These are phyloP conservation scores for Falco biarmicus DNA, from an alignment of 2,797 vertebrate genomes.

Conservation along the genomic window DNA sequence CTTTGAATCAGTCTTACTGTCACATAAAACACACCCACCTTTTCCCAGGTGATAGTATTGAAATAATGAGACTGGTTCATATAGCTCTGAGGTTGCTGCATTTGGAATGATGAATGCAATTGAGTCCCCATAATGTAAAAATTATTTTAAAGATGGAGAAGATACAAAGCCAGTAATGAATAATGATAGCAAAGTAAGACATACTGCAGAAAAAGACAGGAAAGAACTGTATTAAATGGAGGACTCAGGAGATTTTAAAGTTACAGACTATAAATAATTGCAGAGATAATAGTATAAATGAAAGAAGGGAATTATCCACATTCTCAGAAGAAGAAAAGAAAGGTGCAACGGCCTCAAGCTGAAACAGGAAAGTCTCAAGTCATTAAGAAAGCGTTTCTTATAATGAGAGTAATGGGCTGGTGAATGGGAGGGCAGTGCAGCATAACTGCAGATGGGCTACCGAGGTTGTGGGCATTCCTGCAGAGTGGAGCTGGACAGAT, in stretches of 20 bases:
- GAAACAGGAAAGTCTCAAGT: neutral
- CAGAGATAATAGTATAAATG: slow-evolving; percentile 37
- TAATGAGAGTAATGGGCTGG: neutral
- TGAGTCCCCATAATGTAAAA: neutral
- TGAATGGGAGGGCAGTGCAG: neutral
- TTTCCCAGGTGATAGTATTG: neutral
- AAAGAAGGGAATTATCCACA: slow-evolving; percentile 52
- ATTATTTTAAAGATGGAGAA: neutral
- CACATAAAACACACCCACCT: neutral
- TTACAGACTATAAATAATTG: slow-evolving; percentile 58
- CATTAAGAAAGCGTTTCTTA: neutral
- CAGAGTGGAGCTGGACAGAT: neutral
- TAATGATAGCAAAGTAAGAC: neutral
- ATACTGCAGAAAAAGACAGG: neutral
- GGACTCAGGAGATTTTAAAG: neutral
- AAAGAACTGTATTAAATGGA: neutral
- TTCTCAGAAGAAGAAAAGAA: slow-evolving; percentile 37
- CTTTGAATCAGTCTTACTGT: neutral
- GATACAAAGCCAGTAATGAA: neutral
- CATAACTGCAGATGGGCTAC: neutral
- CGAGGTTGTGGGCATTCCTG: neutral
- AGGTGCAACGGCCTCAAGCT: slow-evolving; percentile 45
- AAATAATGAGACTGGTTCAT: neutral
- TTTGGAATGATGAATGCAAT: neutral
- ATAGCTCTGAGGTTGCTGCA: neutral